phyloP scores from a whole-genome alignment of 2,888 invertebrate genomes.

The Apocheima hispidaria region DNA sequence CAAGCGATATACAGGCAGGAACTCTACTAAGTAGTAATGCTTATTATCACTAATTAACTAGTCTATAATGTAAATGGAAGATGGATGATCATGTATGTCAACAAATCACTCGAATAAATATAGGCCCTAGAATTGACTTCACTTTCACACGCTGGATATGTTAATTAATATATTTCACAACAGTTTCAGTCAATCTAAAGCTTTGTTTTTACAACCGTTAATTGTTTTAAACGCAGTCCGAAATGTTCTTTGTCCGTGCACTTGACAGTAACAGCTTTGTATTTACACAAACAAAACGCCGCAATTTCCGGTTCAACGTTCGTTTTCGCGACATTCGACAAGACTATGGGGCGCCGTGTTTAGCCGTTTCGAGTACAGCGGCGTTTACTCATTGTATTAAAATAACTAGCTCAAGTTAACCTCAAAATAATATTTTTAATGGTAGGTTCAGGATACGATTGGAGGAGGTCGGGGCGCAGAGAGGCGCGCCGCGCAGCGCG shows the following conservation, averaged over 20 bases:
- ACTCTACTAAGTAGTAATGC: slow-evolving; percentile 72
- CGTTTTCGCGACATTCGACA: slow-evolving; percentile 84
- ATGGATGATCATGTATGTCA: slow-evolving; percentile 57
- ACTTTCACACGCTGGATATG: slow-evolving; percentile 72
- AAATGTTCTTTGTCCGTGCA: slow-evolving; percentile 84
- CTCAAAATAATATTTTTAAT: slow-evolving; percentile 84
- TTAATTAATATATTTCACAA: slow-evolving; percentile 67
- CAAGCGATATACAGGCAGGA: slow-evolving; percentile 83
- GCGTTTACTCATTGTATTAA: slow-evolving; percentile 66
- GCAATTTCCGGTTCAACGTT: slow-evolving; percentile 78
- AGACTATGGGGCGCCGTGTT: slow-evolving; percentile 61
- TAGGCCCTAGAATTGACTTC: slow-evolving; percentile 79
- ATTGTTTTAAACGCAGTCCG: slow-evolving; percentile 65
- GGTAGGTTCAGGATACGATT: slow-evolving; percentile 79
- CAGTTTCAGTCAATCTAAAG: slow-evolving; percentile 60
- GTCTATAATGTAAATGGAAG: slow-evolving; percentile 58
- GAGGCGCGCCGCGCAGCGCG: slow-evolving; percentile 59
- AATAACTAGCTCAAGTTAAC: slow-evolving; percentile 71
- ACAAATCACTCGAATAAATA: slow-evolving; percentile 63
- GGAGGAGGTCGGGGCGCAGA: slow-evolving; percentile 66
- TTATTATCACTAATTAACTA: slow-evolving; percentile 57
- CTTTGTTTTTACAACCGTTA: slow-evolving; percentile 64
- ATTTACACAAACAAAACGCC: slow-evolving; percentile 86
- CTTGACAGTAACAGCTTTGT: slow-evolving; percentile 84
- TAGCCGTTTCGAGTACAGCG: slow-evolving; percentile 57